Evolutionary conservation across 2,888 invertebrate genomes (phyloP), one percentile per base, ranked within the genome.

Genomic region (Anoncus sp.): DNA sequence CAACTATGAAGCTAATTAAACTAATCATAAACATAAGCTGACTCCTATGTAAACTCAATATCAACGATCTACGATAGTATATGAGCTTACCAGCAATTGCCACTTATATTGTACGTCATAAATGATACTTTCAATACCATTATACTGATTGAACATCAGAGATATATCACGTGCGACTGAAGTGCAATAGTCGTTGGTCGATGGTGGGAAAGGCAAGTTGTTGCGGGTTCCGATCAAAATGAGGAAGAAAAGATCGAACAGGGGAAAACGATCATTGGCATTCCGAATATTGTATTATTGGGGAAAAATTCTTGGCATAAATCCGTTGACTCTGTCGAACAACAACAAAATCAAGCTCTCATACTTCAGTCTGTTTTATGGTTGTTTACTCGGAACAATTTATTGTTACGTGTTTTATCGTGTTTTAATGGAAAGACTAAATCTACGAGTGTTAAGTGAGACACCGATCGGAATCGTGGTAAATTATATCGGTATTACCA

Each of bases 301-400:
- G 62, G 31, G 45, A 31, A 62, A 62, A 62, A 14, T 47, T 1
- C 16, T 62, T 22, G 62, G 62, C 24, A 45, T 62, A n/a, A 62
- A 62, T 62, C 45, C 62, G 1, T 62, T 62, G 18, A 24, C 24
- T 12, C n/a, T 40, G 24, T 43, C 18, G 9, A 47, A 31, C 9
- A 31, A 62, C 18, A 27, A 47, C 20, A 12, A 27, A 22, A 14
- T 73, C 9, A 14, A 27, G 1, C 59, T 59, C 45, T 73, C 65
- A 0, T 73, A 31, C 24, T 22, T 6, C n/a, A 59, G 73, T 49
- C 10, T 73, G 1, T 20, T 66, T 10, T 74, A 74, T 51, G 66
- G 51, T 12, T 66, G 43, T 40, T 60, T 53, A 7, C 59, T 74
- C 7, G 31, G 27, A n/a, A 10, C 18, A 6, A 3, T n/a, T 43